Evolutionary conservation across 2,888 invertebrate genomes (phyloP), one percentile per base, ranked within the genome.

Genomic region (Danaus chrysippus): DNA sequence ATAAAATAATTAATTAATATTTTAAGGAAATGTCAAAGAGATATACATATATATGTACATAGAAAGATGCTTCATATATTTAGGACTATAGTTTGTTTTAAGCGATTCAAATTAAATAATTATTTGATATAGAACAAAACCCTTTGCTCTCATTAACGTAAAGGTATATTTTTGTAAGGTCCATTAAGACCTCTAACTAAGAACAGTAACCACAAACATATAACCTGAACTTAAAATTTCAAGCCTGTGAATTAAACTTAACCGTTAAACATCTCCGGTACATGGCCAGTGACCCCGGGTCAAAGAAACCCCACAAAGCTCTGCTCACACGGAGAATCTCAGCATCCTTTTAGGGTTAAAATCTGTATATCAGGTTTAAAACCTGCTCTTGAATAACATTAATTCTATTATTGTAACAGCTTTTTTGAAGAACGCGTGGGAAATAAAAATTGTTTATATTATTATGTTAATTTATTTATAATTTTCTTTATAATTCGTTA

Each of bases 261-360:
- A 56, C 64, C 61, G 61, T 64, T 55, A 63, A 63, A 66, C 60
- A 65, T 63, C 59, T 67, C 69, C 10, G 17, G 43, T 43, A 49
- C 57, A 69, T 69, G 75, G 71, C 73, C 74, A 68, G 66, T 81
- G 83, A 84, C 81, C 83, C 74, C 41, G 73, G 85, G 84, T 86
- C 83, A 79, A 68, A 69, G 65, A 71, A 73, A 79, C 85, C 83
- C 76, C 70, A 69, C 71, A 74, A 76, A 73, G 76, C 69, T 34
- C n/a, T 66, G 74, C 82, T 85, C 84, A 78, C 85, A 83, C 79
- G 79, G 56, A 71, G 75, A 64, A 67, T 64, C 71, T 67, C 82
- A 83, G 82, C 78, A 76, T 82, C 76, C 70, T 70, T 68, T 71
- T 78, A 76, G 78, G 76, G 81, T 79, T 80, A 68, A 64, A 58